These are phyloP conservation scores for Miichthys miiuy DNA, from an alignment of 2,797 vertebrate species.

Conservation along the genomic window DNA sequence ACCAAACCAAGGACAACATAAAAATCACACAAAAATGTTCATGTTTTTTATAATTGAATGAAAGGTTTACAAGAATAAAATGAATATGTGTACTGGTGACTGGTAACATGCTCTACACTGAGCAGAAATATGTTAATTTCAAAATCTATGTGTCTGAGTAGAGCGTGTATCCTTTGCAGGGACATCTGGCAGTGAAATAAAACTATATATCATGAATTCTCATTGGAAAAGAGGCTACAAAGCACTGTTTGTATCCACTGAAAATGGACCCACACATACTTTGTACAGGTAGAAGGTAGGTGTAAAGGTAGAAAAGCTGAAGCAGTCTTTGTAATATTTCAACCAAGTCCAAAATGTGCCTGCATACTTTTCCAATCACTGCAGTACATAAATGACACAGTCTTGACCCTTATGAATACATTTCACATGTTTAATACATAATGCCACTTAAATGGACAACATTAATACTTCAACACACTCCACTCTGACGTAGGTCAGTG, in stretches of 20 bases:
- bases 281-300: no score
- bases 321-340: no score
- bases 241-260: neutral
- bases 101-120: neutral
- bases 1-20: neutral
- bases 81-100: neutral
- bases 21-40: neutral
- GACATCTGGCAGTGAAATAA: neutral
- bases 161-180: neutral
- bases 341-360: neutral
- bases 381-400: neutral
- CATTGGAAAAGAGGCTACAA: neutral
- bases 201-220: neutral
- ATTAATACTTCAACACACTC: neutral
- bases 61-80: neutral
- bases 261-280: neutral
- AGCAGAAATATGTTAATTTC: neutral
- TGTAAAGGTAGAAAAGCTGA: neutral
- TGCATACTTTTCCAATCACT: neutral
- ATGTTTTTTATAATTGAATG: neutral
- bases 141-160: neutral
- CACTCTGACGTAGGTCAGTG: neutral
- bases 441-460: neutral
- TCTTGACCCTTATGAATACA: slow-evolving; percentile 2
- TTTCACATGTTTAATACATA: neutral